phyloP scores from a whole-genome alignment of 2,113 vertebrate species.

The Phyllostomus discolor region DNA sequence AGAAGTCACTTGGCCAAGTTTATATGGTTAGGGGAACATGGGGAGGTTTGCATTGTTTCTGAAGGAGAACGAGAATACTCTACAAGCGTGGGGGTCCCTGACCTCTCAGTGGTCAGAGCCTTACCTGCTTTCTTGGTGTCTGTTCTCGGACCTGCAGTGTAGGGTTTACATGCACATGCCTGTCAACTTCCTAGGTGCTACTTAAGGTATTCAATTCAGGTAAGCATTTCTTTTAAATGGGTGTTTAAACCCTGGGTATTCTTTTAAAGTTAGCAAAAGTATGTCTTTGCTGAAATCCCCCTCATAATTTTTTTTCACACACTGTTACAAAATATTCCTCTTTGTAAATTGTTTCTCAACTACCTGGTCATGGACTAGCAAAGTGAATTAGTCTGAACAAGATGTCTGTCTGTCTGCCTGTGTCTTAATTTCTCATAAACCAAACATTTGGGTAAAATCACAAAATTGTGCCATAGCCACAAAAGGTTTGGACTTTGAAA shows the following conservation, averaged over 20 bases:
- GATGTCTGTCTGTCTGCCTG: not conserved
- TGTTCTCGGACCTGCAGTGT: not conserved
- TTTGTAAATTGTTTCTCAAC: not conserved
- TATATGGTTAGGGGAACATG: not conserved
- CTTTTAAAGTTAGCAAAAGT: not conserved
- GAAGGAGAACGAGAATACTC: not conserved
- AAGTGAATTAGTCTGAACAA: not conserved
- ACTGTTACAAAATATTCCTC: not conserved
- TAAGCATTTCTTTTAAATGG: not conserved
- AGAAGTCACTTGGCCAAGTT: not conserved
- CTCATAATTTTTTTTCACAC: not conserved
- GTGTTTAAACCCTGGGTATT: not conserved
- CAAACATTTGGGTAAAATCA: not conserved
- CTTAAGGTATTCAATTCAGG: not conserved
- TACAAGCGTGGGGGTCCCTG: rapidly evolving
- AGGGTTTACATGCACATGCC: too few species aligned
- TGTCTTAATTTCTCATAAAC: not conserved
- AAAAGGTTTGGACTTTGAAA: not conserved
- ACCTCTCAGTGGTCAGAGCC: not conserved
- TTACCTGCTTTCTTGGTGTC: not conserved
- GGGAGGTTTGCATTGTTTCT: not conserved
- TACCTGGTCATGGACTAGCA: not conserved
- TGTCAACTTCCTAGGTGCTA: not conserved
- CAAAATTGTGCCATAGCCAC: not conserved
- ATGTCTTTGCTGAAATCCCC: not conserved